Base-by-base conservation (phyloP, 2,797 vertebrate species). In the Alcedo quadribrachys region DNA sequence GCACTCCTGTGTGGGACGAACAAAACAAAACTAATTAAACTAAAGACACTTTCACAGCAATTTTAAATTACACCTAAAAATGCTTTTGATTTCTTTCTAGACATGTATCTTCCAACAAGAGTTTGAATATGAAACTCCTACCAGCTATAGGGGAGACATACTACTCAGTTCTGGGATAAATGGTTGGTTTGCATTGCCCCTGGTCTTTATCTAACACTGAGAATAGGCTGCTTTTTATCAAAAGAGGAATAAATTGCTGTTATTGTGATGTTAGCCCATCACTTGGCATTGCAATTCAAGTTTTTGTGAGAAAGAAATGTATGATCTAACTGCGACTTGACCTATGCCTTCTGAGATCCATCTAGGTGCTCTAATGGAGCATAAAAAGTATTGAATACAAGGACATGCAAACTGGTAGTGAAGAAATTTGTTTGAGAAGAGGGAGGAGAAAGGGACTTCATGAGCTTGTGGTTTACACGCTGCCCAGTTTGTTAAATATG, bases 191-290 rank as follows among this genome's bases (percentile, higher is more conserved):
- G 97, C 98, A 97, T 98, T 96, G 97, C 97, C 97, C 96, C 97
- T 97, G 96, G 97, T 97, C 97, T 98, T 98, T 98, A 98, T 98
- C 97, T 97, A 97, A 97, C 97, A 95, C 95, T 91, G 96, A 98
- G 97, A 98, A 98, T 97, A 98, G 98, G 95, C 98, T 97, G 97
- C 97, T 97, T 97, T 97, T 98, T 97, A 98, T 97, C 97, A 98
- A 98, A 97, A 98, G 97, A 98, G 97, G 97, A 97, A 97, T 97
- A 98, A 98, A 98, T 98, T 97, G 97, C 97, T 97, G 97, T 98
- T 98, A 98, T 98, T 98, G 98, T 98, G 97, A 98, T 97, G 97
- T 97, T 97, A 98, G 97, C 97, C 97, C 98, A 98, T 98, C 97
- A 97, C 98, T 98, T 97, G 97, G 97, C 97, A 98, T 97, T 97